A percentile compares a stretch with the other conserved stretches of the same genome.
Conservation (phyloP, 2,797 vertebrate genomes). For the Lagorchestes hirsutus region DNA sequence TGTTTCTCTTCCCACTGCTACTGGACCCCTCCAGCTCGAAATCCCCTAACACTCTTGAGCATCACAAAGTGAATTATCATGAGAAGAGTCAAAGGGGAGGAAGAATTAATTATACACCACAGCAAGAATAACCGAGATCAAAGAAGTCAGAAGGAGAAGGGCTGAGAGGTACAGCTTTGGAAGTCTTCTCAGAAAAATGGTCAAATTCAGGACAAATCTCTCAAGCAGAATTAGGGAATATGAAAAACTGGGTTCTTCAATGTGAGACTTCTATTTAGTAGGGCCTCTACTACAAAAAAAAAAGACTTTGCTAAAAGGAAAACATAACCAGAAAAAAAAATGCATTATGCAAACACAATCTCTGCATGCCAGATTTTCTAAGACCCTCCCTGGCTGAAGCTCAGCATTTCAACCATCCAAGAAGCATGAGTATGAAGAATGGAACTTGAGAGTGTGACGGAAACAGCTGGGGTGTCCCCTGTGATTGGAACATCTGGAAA, state of each 20-base stretch:
- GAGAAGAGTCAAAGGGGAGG: neutral
- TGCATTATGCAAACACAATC: neutral
- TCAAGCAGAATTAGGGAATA: neutral
- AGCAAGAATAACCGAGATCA: neutral
- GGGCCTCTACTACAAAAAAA: neutral
- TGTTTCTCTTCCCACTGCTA: neutral
- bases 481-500: slow-evolving; percentile 13
- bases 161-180: neutral
- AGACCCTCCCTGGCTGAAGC: neutral
- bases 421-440: neutral
- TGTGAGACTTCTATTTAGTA: neutral
- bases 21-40: neutral
- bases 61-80: neutral
- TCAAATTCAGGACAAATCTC: neutral
- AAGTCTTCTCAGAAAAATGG: neutral
- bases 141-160: neutral
- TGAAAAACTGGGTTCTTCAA: neutral
- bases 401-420: neutral
- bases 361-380: neutral
- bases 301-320: neutral
- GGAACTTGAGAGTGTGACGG: neutral
- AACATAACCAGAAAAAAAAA: neutral
- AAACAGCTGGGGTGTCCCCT: neutral
- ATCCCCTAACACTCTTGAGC: neutral
- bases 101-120: neutral